A percentile compares a stretch with the other conserved stretches of the same genome.
These are phyloP conservation scores for Rhadinocentrus ornatus DNA, from an alignment of 2,797 vertebrate species.

Conservation along the genomic window DNA sequence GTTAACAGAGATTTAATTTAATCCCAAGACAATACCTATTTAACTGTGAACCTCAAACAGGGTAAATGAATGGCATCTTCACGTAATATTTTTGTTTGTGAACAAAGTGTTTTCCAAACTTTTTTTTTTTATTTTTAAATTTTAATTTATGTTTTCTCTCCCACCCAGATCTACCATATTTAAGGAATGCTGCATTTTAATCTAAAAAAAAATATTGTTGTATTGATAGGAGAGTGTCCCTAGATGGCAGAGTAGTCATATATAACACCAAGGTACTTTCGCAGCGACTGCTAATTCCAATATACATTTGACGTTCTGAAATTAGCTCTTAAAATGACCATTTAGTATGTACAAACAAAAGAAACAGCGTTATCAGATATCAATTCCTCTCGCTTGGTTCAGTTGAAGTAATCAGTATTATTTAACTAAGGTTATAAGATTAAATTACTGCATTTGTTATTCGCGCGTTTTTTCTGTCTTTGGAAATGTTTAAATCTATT, in stretches of 20 bases:
- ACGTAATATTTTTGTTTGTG: background rate
- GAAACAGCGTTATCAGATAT: background rate
- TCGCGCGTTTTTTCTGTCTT: background rate
- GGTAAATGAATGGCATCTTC: background rate
- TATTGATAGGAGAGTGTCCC: conserved; percentile 33
- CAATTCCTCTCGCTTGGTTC: background rate
- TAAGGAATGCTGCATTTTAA: background rate
- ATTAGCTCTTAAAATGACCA: background rate
- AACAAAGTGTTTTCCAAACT: background rate
- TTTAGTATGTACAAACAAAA: background rate
- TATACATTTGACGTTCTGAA: background rate
- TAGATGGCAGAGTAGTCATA: conserved; percentile 51
- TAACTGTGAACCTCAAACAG: background rate
- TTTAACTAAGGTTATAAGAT: background rate
- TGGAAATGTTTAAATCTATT: background rate
- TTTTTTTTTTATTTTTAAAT: background rate
- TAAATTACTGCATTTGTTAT: background rate
- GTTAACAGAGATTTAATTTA: background rate
- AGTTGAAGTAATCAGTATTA: background rate
- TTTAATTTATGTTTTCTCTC: too few relatives aligned
- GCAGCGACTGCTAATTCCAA: background rate
- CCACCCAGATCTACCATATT: too few relatives aligned
- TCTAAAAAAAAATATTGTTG: conserved; percentile 26
- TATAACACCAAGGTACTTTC: background rate
- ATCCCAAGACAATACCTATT: background rate